Evolutionary conservation across 2,113 vertebrate genomes (phyloP), one percentile per base, ranked within the genome.

Genomic region (Thunnus maccoyii): DNA sequence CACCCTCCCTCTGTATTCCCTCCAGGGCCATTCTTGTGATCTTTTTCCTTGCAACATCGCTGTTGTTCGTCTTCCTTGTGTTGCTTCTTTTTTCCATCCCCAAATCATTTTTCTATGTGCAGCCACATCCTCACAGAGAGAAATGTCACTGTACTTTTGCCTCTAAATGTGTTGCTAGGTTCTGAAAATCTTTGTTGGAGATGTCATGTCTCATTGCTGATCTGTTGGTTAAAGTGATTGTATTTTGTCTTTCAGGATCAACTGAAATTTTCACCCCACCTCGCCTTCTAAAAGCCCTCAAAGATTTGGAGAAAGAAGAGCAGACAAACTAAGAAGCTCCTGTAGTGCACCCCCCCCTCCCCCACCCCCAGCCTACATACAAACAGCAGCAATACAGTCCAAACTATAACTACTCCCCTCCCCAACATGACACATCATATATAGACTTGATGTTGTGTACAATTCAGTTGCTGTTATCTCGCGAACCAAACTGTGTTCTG

Each of bases 231-330:
- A 22, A 41, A 41, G 36, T 30, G 36, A 9, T 47, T 47, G 14
- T 60, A 4, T 72, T 65, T 11, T 82, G n/a, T 87, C 64, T 88
- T 69, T 1, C 93, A 98, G 97, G 96, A 73, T 97, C 95, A 75
- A 95, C 95, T 54, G 95, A 96, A 89, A 92, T 97, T 89, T 94
- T 96, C 88, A 95, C 94, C 89, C 96, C 96, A 72, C 93, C 96
- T 94, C 95, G 95, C 88, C 94, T 96, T 91, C 95, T 96, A 83
- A 95, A 96, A 86, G 86, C 95, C 50, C 92, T 96, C 91, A 97
- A 96, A 95, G 96, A 96, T 65, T 85, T 96, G 93, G 96, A 96
- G 80, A 96, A 96, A 91, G 94, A 95, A 94, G 95, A 96, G 3
- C 95, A 93, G 94, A 75, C 18, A n/a, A 94, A 94, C 94, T 96